Evolutionary conservation across 2,888 invertebrate genomes (phyloP).

Genomic region (Coleophora deauratella): DNA sequence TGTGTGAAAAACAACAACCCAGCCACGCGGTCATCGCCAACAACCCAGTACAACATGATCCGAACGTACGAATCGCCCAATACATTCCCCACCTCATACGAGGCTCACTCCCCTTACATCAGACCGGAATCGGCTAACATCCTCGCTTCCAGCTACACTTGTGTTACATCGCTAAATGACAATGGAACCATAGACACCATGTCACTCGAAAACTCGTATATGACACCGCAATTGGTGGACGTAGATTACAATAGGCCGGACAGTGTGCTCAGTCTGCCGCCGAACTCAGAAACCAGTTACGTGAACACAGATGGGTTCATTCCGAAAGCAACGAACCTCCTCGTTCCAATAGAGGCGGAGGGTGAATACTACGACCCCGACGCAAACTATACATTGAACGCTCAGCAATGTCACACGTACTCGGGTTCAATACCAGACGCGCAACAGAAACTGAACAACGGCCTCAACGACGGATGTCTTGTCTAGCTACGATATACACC

Average conservation of each 20-base stretch:
- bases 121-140: conserved; percentile 70
- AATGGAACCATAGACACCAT: conserved; percentile 58
- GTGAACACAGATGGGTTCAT: conserved; percentile 59
- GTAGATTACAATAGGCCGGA: conserved; percentile 57
- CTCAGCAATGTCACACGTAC: conserved; percentile 74
- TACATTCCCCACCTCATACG: conserved; percentile 60
- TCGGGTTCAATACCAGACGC: conserved; percentile 52
- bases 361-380: conserved; percentile 70
- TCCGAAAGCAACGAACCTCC: conserved; percentile 57
- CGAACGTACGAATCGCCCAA: conserved; percentile 60
- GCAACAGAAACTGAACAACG: conserved; percentile 67
- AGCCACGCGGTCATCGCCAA: conserved; percentile 54
- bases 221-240: conserved; percentile 51
- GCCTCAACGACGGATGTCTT: conserved; percentile 77
- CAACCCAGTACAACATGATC: conserved; percentile 54
- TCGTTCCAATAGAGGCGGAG: conserved; percentile 71
- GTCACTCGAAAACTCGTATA: conserved; percentile 54
- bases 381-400: conserved; percentile 60
- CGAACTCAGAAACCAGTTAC: conserved; percentile 43
- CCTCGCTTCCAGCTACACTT: conserved; percentile 64
- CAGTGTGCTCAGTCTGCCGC: conserved; percentile 57
- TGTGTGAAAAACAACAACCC: conserved; percentile 75
- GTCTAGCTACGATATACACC: conserved; percentile 50
- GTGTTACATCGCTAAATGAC: conserved; percentile 50
- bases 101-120: conserved; percentile 65